Evolutionary conservation across 2,113 vertebrate genomes (phyloP).

Genomic region (Myodes glareolus): DNA sequence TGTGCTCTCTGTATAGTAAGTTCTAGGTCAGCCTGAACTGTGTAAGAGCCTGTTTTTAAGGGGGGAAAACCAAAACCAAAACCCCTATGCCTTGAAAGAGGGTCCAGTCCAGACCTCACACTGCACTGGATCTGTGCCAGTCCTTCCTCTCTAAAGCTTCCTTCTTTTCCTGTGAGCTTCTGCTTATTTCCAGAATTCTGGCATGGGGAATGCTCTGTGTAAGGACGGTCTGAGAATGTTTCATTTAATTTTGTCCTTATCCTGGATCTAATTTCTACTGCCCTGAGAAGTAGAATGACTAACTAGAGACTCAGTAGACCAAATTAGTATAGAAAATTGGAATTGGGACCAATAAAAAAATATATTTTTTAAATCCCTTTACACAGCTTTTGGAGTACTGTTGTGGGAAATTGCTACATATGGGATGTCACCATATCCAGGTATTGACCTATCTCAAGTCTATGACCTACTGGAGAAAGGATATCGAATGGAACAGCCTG

Average conservation of each 20-base stretch:
- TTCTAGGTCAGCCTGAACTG: neutral
- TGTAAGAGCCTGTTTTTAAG: neutral
- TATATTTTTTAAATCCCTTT: slow-evolving; percentile 49
- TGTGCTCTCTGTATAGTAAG: neutral
- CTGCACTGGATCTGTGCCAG: neutral
- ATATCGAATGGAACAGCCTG: slow-evolving; percentile 99
- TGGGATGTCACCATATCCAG: slow-evolving; percentile 99
- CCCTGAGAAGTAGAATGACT: neutral
- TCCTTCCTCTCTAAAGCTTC: neutral
- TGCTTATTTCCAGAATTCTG: neutral
- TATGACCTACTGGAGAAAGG: slow-evolving; percentile 99
- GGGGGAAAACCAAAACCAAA: neutral
- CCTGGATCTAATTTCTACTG: neutral
- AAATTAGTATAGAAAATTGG: neutral
- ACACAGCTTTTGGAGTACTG: slow-evolving; percentile 96
- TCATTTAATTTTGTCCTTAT: neutral
- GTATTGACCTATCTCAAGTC: slow-evolving; percentile 98
- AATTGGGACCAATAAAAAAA: slow-evolving; percentile 28
- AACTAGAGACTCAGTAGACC: neutral
- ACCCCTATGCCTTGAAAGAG: neutral
- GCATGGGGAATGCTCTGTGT: neutral
- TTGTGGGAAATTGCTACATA: slow-evolving; percentile 99
- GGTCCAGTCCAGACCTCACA: neutral
- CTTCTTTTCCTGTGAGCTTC: neutral
- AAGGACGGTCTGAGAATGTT: neutral